These are phyloP conservation scores for Hirundichthys speculiger DNA, from an alignment of 2,113 vertebrate genomes.

Conservation along the genomic window DNA sequence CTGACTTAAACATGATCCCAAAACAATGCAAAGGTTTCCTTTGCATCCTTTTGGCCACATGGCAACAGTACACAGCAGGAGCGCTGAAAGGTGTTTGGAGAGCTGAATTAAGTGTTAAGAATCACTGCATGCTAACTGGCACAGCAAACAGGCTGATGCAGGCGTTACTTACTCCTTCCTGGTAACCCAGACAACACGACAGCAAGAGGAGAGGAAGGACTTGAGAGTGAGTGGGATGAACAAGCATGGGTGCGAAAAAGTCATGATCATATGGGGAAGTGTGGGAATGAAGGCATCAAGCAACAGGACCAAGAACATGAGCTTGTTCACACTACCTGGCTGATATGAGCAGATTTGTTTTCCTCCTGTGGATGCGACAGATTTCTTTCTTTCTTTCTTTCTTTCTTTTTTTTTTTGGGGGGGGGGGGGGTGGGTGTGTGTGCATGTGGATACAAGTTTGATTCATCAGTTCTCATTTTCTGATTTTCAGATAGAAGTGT, in stretches of 20 bases:
- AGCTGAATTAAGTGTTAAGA: slow-evolving; percentile 69
- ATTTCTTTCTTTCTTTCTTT: no score
- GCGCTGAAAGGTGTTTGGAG: slow-evolving; percentile 18
- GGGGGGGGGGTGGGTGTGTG: no score
- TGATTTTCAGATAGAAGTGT: no score
- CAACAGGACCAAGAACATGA: slow-evolving; percentile 4
- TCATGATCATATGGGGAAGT: slow-evolving; percentile 29
- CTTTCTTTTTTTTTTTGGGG: no score
- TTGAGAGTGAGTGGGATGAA: slow-evolving; percentile 69
- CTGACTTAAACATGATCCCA: no score
- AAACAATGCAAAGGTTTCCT: slow-evolving; percentile 27
- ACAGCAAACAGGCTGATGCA: slow-evolving; percentile 80
- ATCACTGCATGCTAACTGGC: slow-evolving; percentile 83
- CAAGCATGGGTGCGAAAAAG: slow-evolving; percentile 51
- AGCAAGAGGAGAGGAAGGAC: slow-evolving; percentile 75
- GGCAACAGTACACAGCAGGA: slow-evolving; percentile 48
- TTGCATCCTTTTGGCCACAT: slow-evolving; percentile 29
- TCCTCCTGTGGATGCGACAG: no score
- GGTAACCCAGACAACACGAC: slow-evolving; percentile 85
- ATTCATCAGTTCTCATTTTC: no score
- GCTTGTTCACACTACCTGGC: no score
- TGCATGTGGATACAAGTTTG: no score
- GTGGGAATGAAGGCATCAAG: slow-evolving; percentile 19
- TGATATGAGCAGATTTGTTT: no score
- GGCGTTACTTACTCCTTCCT: slow-evolving; percentile 94